Conservation (phyloP, 2,797 vertebrate genomes). For the Sebastes cheni region DNA sequence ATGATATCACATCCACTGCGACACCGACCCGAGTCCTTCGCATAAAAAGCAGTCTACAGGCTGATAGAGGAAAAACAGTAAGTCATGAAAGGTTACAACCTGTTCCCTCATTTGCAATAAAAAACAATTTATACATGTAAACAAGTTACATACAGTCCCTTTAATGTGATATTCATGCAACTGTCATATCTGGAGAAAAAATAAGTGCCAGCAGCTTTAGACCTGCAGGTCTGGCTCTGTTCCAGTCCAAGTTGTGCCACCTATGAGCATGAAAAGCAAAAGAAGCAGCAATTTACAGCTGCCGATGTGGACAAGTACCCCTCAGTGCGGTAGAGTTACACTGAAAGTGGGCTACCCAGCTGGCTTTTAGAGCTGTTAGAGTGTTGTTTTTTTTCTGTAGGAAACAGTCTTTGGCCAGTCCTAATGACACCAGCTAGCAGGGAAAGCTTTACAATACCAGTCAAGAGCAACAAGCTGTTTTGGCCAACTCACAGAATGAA, state of each 20-base stretch:
- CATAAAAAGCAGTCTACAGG: too few relatives aligned
- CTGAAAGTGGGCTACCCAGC: not conserved
- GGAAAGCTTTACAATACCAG: not conserved
- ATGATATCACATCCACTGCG: accelerated
- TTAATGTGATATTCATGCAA: constrained; percentile 4
- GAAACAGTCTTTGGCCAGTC: not conserved
- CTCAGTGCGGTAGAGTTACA: not conserved
- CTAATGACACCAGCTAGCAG: not conserved
- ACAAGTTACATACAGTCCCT: not conserved
- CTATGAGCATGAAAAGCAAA: constrained; percentile 19
- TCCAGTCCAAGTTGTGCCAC: constrained; percentile 8
- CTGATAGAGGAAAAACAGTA: too few relatives aligned
- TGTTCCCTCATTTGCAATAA: too few relatives aligned
- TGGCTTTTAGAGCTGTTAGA: not conserved
- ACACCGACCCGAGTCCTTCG: too few relatives aligned
- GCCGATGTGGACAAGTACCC: constrained; percentile 1
- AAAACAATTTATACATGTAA: too few relatives aligned
- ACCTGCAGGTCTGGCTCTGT: constrained; percentile 14
- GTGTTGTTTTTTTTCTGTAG: not conserved
- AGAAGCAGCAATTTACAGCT: constrained; percentile 24
- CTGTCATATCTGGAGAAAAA: not conserved
- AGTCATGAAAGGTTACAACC: too few relatives aligned
- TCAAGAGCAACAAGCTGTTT: not conserved
- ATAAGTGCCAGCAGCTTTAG: not conserved
- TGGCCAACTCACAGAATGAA: not conserved